Evolutionary conservation across 2,888 invertebrate genomes (phyloP), one percentile per base, ranked within the genome.

Genomic region (Epiblema foenella): DNA sequence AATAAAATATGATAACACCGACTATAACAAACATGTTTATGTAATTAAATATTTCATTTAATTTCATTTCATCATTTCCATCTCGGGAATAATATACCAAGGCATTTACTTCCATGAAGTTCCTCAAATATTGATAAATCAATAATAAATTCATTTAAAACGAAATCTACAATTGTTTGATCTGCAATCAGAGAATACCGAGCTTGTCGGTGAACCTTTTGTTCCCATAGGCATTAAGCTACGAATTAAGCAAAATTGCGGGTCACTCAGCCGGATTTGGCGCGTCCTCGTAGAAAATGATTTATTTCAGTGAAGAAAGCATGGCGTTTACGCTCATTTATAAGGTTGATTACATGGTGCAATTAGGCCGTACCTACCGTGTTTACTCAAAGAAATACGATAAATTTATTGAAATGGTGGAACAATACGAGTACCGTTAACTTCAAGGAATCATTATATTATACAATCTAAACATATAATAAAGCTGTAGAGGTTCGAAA

Each of bases 211-310:
- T 56, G 29, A 68, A 68, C 68, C 52, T 68, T 68, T 68, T 37
- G 29, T 68, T 60, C 59, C 59, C 59, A 52, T 68, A 60, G 68
- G 68, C 51, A 68, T 59, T 67, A 20, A 39, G 67, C 59, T 67
- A 37, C 51, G 67, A 59, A 67, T 67, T 68, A 68, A 59, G 37
- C 68, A 68, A 68, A 68, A 60, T 60, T 68, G 68, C 68, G 59
- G 68, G 68, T 68, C 59, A 67, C 66, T 58, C 64, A 66, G 59
- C 59, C 51, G 59, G 29, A 20, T 58, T 46, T 49, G 18, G 20
- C 49, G 66, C 20, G 7, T 29, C n/a, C 29, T 56, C 24, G 29
- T 15, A 56, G 9, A 56, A 56, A 56, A 56, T 15, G 56, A 2
- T 9, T 8, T 29, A 56, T 56, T n/a, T 24, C 12, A 5, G 9